Evolutionary conservation across 2,113 vertebrate species (phyloP).

Genomic region (Brachirus orientalis): DNA sequence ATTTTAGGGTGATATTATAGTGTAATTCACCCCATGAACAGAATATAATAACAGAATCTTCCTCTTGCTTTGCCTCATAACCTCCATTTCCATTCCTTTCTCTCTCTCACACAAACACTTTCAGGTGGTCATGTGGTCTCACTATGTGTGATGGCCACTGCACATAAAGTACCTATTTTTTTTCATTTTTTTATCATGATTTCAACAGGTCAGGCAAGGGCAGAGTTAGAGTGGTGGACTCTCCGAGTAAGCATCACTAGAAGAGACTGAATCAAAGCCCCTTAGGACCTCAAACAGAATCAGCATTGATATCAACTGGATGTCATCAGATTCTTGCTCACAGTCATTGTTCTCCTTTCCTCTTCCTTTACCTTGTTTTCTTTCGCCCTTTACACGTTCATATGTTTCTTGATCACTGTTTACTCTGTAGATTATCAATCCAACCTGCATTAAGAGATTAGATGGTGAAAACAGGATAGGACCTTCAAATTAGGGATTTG

Average conservation of each 20-base stretch:
- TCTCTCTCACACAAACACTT: too few species aligned
- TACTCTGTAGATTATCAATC: too few species aligned
- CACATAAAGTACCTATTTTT: slow-evolving; percentile 40
- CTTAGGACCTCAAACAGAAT: slow-evolving; percentile 19
- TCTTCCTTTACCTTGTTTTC: background rate
- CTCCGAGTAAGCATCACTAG: slow-evolving; percentile 22
- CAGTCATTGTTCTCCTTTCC: too few species aligned
- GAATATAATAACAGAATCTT: slow-evolving; percentile 33
- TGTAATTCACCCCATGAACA: slow-evolving; percentile 49
- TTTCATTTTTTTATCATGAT: slow-evolving; percentile 57
- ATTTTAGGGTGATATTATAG: slow-evolving; percentile 24
- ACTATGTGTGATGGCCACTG: slow-evolving; percentile 40
- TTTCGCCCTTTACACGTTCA: background rate
- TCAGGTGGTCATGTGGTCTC: slow-evolving; percentile 19
- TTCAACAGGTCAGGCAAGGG: slow-evolving; percentile 39
- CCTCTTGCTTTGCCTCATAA: slow-evolving; percentile 12
- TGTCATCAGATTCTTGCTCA: too few species aligned
- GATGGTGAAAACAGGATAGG: too few species aligned
- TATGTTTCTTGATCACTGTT: too few species aligned
- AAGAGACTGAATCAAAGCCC: slow-evolving; percentile 39
- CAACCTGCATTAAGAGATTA: too few species aligned
- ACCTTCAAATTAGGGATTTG: background rate
- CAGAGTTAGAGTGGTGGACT: slow-evolving; percentile 15
- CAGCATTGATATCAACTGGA: too few species aligned
- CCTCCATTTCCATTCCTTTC: too few species aligned